These are phyloP conservation scores for Hyposmocoma kahamanoa DNA, from an alignment of 1,140 invertebrate genomes.

Conservation along the genomic window DNA sequence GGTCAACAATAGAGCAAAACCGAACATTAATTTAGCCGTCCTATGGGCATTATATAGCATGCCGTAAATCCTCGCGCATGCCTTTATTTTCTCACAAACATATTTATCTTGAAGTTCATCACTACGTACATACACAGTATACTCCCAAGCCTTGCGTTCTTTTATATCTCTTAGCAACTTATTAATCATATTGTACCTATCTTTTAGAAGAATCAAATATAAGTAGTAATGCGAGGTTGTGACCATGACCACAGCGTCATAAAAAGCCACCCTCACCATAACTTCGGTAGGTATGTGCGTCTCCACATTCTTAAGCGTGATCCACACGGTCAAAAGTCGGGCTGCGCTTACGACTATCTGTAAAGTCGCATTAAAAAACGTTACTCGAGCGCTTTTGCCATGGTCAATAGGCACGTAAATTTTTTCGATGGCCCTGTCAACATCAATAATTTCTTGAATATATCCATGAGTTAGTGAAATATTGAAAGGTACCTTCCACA, in stretches of 20 bases:
- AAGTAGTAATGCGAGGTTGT: slow-evolving; percentile 30
- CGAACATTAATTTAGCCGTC: slow-evolving; percentile 30
- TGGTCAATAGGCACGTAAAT: slow-evolving; percentile 29
- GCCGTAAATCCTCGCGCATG: slow-evolving; percentile 34
- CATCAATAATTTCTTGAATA: slow-evolving; percentile 24
- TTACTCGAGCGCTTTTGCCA: slow-evolving; percentile 13
- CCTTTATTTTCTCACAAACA: slow-evolving; percentile 33
- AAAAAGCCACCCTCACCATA: slow-evolving; percentile 31
- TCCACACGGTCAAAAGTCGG: slow-evolving; percentile 29
- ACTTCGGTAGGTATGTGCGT: slow-evolving; percentile 24
- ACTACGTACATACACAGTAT: slow-evolving; percentile 23
- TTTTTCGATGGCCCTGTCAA: slow-evolving; percentile 29
- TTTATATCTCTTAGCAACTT: slow-evolving; percentile 30
- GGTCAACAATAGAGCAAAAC: slow-evolving; percentile 28
- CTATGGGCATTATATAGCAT: slow-evolving; percentile 31
- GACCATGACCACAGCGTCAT: slow-evolving; percentile 29
- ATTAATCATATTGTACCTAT: slow-evolving; percentile 34
- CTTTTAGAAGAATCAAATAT: slow-evolving; percentile 22
- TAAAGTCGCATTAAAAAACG: slow-evolving; percentile 16
- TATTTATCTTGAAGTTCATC: slow-evolving; percentile 29
- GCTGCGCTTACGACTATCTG: slow-evolving; percentile 20
- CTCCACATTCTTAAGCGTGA: slow-evolving; percentile 19
- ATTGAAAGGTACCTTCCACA: slow-evolving; percentile 43
- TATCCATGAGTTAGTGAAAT: slow-evolving; percentile 21
- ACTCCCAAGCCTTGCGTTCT: slow-evolving; percentile 17